Base-by-base conservation (phyloP, 2,888 invertebrate species). In the Lepidochrysops patricia region DNA sequence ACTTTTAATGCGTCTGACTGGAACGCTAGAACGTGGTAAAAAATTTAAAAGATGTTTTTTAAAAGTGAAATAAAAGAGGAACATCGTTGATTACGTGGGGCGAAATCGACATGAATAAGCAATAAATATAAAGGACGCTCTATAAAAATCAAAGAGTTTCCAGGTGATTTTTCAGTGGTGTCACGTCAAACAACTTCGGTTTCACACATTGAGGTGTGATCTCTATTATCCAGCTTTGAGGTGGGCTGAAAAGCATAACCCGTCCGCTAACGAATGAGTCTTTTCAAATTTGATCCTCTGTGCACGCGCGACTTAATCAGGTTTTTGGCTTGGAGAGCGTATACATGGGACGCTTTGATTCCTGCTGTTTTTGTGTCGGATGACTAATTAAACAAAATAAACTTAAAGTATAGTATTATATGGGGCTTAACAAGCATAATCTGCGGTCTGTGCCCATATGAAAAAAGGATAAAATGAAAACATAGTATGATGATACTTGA, bases 181-280 rank as follows among this genome's bases (percentile, higher is more conserved):
- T 49, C 48, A 25, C 27, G 29, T 29, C 29, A 54, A 27, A 27
- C 23, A 52, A 27, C 54, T 9, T 32, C 54, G 52, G 52, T 54
- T 54, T 52, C 29, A 54, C 54, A 48, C 52, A 43, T 26, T 60
- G 37, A 60, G 60, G 50, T 32, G 15, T 34, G 54, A 54, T 54
- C 32, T 43, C 15, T 32, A 54, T 32, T 54, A 54, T 54, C 27
- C 15, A 23, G 48, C 54, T 54, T 54, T 32, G 54, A 54, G 13
- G 54, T 19, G 19, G 19, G 9, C 29, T 52, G 27, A 25, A 49
- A 49, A 12, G 19, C 54, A 32, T 9, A 54, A 54, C 32, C 12
- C 25, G 25, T 29, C 54, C 19, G 27, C 54, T 54, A 54, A 54
- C 54, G 54, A 54, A 54, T 54, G 54, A 54, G 54, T 29, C 54